A percentile compares a stretch with the other conserved stretches of the same genome.
These are phyloP conservation scores for Toxostoma redivivum DNA, from an alignment of 2,113 vertebrate genomes.

Conservation along the genomic window DNA sequence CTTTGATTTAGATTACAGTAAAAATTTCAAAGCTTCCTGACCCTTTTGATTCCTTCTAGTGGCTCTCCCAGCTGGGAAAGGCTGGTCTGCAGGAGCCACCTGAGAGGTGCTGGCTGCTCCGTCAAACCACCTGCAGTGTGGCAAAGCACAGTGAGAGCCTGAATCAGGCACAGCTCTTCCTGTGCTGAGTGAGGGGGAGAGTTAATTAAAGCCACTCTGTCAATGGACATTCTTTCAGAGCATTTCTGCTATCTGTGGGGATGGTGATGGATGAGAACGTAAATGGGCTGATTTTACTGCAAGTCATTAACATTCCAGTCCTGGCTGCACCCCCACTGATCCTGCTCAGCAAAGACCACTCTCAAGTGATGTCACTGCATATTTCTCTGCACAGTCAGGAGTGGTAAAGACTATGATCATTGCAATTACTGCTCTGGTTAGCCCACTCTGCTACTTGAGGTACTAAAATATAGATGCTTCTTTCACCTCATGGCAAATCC, in stretches of 20 bases:
- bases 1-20: constrained; percentile 28
- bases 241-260: not conserved
- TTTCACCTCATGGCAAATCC: not conserved
- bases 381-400: not conserved
- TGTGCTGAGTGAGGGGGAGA: not conserved
- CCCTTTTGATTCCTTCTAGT: not conserved
- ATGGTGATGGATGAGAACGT: not conserved
- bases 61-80: not conserved
- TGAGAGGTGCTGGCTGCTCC: not conserved
- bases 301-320: not conserved
- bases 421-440: not conserved
- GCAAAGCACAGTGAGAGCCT: not conserved
- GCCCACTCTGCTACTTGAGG: not conserved
- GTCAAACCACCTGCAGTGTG: not conserved
- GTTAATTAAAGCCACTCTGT: not conserved
- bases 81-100: not conserved
- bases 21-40: constrained; percentile 4
- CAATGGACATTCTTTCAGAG: not conserved
- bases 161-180: not conserved
- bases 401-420: not conserved
- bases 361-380: not conserved
- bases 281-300: not conserved
- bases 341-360: not conserved
- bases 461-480: not conserved
- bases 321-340: not conserved